Percentiles rank a stretch among this genome's conserved stretches.
Conservation (phyloP, 2,113 vertebrate genomes). For the Hippocampus comes region DNA sequence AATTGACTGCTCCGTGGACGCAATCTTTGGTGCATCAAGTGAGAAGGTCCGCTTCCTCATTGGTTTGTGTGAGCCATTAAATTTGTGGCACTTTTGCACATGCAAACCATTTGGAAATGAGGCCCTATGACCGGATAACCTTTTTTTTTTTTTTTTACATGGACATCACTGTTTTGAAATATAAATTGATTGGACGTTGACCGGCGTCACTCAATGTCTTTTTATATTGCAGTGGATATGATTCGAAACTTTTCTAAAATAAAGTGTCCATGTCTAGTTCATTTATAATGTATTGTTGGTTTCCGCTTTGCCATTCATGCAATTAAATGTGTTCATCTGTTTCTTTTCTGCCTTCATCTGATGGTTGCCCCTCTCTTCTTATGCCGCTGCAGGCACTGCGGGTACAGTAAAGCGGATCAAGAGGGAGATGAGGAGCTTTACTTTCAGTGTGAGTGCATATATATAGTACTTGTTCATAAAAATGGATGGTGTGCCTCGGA, state of each 20-base stretch:
- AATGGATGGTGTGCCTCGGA: not conserved
- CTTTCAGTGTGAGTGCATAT: constrained; percentile 94
- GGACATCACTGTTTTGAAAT: too few relatives aligned
- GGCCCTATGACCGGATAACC: not conserved
- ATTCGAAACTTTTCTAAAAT: not conserved
- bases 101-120: too few relatives aligned
- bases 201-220: not conserved
- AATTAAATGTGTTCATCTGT: constrained; percentile 40
- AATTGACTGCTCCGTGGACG: too few relatives aligned
- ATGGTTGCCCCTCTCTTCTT: constrained; percentile 39
- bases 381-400: constrained; percentile 82
- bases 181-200: too few relatives aligned
- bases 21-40: too few relatives aligned
- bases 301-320: constrained; percentile 42
- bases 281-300: constrained; percentile 36
- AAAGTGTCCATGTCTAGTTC: not conserved
- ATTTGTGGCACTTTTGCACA: too few relatives aligned
- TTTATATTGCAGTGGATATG: not conserved
- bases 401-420: constrained; percentile 98
- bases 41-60: too few relatives aligned
- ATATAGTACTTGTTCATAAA: constrained; percentile 3
- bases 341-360: constrained; percentile 47
- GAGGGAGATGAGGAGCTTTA: constrained; percentile 99
- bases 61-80: too few relatives aligned
- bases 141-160: not conserved